Percentiles rank a stretch among this genome's conserved stretches.
Conservation (phyloP, 2,888 invertebrate genomes). For the Napeogenes inachia region DNA sequence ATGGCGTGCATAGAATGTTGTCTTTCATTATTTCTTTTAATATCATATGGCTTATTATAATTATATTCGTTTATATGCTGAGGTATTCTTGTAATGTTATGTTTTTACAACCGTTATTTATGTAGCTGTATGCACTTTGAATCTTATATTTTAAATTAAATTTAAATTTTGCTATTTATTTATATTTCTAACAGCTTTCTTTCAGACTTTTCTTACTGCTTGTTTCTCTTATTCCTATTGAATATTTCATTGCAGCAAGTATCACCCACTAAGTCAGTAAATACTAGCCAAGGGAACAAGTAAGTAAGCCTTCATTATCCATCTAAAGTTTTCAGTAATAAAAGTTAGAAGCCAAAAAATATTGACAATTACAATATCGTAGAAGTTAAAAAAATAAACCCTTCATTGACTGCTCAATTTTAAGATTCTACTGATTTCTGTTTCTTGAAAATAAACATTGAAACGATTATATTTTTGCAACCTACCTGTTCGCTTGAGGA, state of each 20-base stretch:
- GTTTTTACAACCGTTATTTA: constrained; percentile 8
- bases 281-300: constrained; percentile 67
- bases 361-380: too few relatives aligned
- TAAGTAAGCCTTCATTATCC: constrained; percentile 50
- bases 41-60: too few relatives aligned
- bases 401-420: too few relatives aligned
- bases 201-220: constrained; percentile 54
- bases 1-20: constrained; percentile 22
- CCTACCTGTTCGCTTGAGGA: constrained; percentile 34
- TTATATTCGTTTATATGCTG: constrained; percentile 3
- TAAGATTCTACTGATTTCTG: constrained; percentile 8
- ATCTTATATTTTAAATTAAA: constrained; percentile 23
- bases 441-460: constrained; percentile 12
- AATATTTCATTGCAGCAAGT: constrained; percentile 75
- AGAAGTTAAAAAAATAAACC: too few relatives aligned
- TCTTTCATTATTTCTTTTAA: not conserved
- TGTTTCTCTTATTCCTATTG: constrained; percentile 60
- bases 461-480: constrained; percentile 20
- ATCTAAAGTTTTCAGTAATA: constrained; percentile 21
- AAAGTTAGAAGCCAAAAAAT: constrained; percentile 9
- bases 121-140: constrained; percentile 27
- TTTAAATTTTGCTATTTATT: constrained; percentile 30
- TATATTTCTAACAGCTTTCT: constrained; percentile 41
- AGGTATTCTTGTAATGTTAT: constrained; percentile 5
- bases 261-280: constrained; percentile 77